Evolutionary conservation across 2,113 vertebrate genomes (phyloP), one percentile per base, ranked within the genome.

Genomic region (Garra rufa): DNA sequence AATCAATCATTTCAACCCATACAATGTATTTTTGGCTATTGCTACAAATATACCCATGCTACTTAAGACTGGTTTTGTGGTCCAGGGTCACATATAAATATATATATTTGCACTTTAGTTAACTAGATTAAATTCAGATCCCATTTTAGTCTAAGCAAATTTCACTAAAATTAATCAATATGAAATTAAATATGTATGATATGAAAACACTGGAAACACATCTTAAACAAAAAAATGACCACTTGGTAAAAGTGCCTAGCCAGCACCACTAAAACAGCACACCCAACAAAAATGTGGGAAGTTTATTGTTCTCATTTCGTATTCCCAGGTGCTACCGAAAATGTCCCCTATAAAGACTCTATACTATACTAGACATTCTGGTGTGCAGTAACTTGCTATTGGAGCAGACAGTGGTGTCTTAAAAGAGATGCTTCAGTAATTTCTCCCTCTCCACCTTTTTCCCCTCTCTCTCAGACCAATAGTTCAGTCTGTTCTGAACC

Each of bases 401-500:
- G 41, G n/a, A 26, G 70, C 41, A 73, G n/a, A 46, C 9, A 76
- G 52, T n/a, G 2, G 38, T 73, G n/a, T 79, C 55, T 44, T 59
- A 79, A 63, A 41, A 78, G 21, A 59, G 50, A 77, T 77, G 55
- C 15, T 61, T 78, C 38, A 44, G 55, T 41, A 41, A 41, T 55
- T 55, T 82, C 34, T 55, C 30, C 28, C 57, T 79, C 24, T 43
- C 13, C 28, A 21, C 19, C 10, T 14, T 71, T 71, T 69, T 26
- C 34, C 9, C 55, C 7, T 70, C 7, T 41, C 52, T 24, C 21
- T 57, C 21, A 38, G 30, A 69, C 30, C 17, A 69, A 21, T 69
- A 80, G 70, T 84, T 83, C 83, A 69, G 77, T 65, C 79, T 50
- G 43, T 65, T 82, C 65, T 69, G 8, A 28, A 79, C 28, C n/a